Evolutionary conservation across 2,113 vertebrate genomes (phyloP), one percentile per base, ranked within the genome.

Genomic region (Scomber colias): DNA sequence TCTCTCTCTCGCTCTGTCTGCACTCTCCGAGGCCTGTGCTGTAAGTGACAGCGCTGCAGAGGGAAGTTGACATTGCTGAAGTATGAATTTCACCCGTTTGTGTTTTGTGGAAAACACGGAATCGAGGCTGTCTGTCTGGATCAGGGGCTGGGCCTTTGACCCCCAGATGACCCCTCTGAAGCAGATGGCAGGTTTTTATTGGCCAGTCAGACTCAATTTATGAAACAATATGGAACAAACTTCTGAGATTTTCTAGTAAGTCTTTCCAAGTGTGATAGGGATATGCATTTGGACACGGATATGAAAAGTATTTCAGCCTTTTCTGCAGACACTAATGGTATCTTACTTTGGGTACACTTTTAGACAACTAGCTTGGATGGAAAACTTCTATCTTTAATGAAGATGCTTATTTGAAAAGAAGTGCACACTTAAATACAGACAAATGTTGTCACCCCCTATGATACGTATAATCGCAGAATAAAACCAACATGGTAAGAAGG

Each of bases 31-130:
- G 82, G 61, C 88, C 75, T 72, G 59, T 49, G 81, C 56, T 60
- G 55, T 87, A 90, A 94, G 83, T 90, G 92, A 90, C 92, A 82
- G 86, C 31, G n/a, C 69, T 55, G 88, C 74, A 78, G 88, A 87
- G 87, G 86, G 89, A 92, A 93, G 90, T 89, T 93, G 91, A 94
- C 92, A 88, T 89, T 90, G 92, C 87, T 83, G 69, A 85, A 92
- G 90, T 90, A 90, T 93, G 79, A 93, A 90, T 94, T 93, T 93
- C 90, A 94, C 84, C 55, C 78, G 51, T 80, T 94, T 85, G 88
- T 91, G 81, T 89, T 93, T 93, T 90, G 82, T 77, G 60, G 75
- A 93, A 94, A 93, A 90, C 89, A 92, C 24, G 17, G 83, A 87
- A 89, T 90, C 79, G 12, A 75, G 83, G 77, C 85, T 83, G 89